Percentiles rank a stretch among this genome's conserved stretches.
Conservation (phyloP, 2,888 invertebrate genomes). For the Agrypnus murinus region DNA sequence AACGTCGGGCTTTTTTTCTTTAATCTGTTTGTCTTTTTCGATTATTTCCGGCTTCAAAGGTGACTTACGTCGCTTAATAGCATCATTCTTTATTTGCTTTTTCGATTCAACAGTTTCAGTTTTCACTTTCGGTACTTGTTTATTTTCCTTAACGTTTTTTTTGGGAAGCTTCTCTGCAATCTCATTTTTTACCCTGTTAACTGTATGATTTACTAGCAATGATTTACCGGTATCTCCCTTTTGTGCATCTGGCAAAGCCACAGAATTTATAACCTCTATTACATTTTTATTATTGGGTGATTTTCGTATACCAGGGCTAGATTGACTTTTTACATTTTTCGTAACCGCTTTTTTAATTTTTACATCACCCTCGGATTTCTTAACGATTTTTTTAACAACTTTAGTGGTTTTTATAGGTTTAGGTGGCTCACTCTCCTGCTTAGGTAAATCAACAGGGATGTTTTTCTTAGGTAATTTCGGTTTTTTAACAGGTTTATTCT, state of each 20-base stretch:
- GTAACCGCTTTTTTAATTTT: constrained; percentile 34
- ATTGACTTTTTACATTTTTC: constrained; percentile 30
- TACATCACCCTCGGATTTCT: not conserved
- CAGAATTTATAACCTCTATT: constrained; percentile 9
- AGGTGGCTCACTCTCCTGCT: not conserved
- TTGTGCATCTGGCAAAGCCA: constrained; percentile 18
- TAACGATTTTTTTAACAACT: constrained; percentile 20
- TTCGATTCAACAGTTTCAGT: constrained; percentile 30
- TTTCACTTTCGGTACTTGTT: constrained; percentile 35
- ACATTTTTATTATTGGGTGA: constrained; percentile 39
- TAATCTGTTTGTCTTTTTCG: constrained; percentile 45
- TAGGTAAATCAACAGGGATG: not conserved
- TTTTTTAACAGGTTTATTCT: constrained; percentile 50
- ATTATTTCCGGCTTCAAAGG: constrained; percentile 39
- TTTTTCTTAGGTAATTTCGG: constrained; percentile 11
- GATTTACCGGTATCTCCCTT: constrained; percentile 38
- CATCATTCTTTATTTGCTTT: constrained; percentile 38
- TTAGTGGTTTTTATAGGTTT: constrained; percentile 4
- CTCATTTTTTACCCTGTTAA: constrained; percentile 40
- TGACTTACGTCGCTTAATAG: constrained; percentile 50
- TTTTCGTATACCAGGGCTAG: constrained; percentile 31
- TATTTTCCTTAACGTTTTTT: constrained; percentile 40
- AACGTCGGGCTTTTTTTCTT: constrained; percentile 45
- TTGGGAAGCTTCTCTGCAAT: constrained; percentile 30
- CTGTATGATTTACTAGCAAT: constrained; percentile 24